Evolutionary conservation across 92 coral and sea anemone species (phyloP).

Genomic region (Bergia sp.): DNA sequence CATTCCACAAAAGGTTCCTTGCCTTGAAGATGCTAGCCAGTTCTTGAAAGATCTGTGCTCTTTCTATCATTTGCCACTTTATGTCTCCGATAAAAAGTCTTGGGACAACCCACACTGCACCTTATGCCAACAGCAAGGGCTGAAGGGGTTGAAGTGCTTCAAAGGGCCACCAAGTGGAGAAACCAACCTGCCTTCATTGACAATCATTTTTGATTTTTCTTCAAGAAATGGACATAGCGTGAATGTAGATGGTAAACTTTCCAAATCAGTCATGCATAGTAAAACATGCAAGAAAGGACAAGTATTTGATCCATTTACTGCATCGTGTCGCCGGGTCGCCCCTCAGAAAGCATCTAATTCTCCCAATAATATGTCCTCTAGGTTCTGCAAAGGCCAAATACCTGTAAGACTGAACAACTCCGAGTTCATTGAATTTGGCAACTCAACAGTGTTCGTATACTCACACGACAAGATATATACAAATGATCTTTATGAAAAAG

Average conservation of each 20-base stretch:
- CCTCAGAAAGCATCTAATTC: not conserved
- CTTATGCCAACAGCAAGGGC: not conserved
- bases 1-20: constrained; percentile 17
- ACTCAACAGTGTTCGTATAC: constrained; percentile 3
- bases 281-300: not conserved
- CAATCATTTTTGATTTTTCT: constrained; percentile 30
- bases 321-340: constrained; percentile 10
- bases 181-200: not conserved
- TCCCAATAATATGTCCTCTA: not conserved
- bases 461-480: constrained; percentile 20
- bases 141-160: not conserved
- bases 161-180: not conserved
- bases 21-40: constrained; percentile 4
- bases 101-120: constrained; percentile 35
- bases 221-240: constrained; percentile 15
- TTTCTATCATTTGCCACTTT: constrained; percentile 36
- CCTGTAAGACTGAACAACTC: constrained; percentile 3
- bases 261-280: not conserved
- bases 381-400: not conserved
- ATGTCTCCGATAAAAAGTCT: not conserved
- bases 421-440: constrained; percentile 20
- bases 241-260: not conserved
- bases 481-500: not conserved
- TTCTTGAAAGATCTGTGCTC: constrained; percentile 19
- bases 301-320: constrained; percentile 22